A percentile compares a stretch with the other conserved stretches of the same genome.
Evolutionary conservation across 1,140 invertebrate genomes (phyloP).

Genomic region (Proctacanthus coquilletti): DNA sequence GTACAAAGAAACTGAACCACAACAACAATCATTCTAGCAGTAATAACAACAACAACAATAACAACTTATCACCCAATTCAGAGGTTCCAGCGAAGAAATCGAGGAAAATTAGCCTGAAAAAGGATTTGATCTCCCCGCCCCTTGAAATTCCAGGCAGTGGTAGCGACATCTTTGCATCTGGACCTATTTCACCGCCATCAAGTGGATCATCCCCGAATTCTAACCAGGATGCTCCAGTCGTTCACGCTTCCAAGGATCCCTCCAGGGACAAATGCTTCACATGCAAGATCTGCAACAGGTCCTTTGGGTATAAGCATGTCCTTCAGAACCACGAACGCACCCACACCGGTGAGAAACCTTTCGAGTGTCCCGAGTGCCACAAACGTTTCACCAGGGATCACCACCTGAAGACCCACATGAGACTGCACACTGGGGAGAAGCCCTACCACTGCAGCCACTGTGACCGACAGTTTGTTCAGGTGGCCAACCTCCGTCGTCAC

Average conservation of each 20-base stretch:
- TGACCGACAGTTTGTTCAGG: constrained; percentile 83
- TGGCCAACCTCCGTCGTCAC: constrained; percentile 84
- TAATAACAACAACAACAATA: constrained; percentile 30
- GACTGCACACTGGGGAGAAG: constrained; percentile 85
- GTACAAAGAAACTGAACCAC: constrained; percentile 15
- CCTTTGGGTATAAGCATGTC: constrained; percentile 89
- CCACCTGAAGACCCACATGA: constrained; percentile 84
- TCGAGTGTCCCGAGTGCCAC: constrained; percentile 86
- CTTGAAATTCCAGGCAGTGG: constrained; percentile 18
- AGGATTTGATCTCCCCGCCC: constrained; percentile 22
- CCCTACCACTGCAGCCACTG: constrained; percentile 85
- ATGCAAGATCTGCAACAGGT: constrained; percentile 70
- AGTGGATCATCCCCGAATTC: constrained; percentile 35
- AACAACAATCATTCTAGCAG: constrained; percentile 32
- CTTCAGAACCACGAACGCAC: constrained; percentile 92
- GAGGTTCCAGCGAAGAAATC: constrained; percentile 21
- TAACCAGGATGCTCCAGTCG: constrained; percentile 22
- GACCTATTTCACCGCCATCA: constrained; percentile 32
- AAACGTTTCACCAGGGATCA: constrained; percentile 94
- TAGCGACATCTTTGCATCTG: constrained; percentile 28
- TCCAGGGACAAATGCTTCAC: constrained; percentile 69
- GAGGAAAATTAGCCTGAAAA: constrained; percentile 27
- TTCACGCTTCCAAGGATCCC: constrained; percentile 34
- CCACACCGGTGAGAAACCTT: constrained; percentile 93
- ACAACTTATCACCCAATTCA: constrained; percentile 16